Evolutionary conservation across 1,140 invertebrate genomes (phyloP), one percentile per base, ranked within the genome.

Genomic region (Drosophila sturtevanti): DNA sequence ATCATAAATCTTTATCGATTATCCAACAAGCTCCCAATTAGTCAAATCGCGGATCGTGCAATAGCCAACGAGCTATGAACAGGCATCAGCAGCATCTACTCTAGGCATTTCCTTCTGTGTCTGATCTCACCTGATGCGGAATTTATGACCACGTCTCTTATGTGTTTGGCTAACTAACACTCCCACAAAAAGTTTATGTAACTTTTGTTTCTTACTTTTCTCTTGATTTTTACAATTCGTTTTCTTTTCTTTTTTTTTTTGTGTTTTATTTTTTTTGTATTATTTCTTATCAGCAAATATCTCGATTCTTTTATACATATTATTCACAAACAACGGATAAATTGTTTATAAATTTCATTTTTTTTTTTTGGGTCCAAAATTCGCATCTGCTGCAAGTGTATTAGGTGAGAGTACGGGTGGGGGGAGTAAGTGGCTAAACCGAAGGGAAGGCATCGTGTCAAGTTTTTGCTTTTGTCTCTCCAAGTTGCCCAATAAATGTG

Each of bases 401-500:
- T 31, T 10, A 56, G n/a, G 54, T 55, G 31, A 34, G 52, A 18
- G 52, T 10, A 44, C 18, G 41, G 14, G 14, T 18, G 31, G 16
- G 54, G n/a, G 24, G 52, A 55, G 6, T 6, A 24, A n/a, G n/a
- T n/a, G 14, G 14, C 14, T 24, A 24, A 24, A 1, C 4, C 4
- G 4, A 24, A 2, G 27, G 27, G 5, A 6, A 31, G 27, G 4
- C 9, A 9, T 18, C 27, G 54, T 56, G 54, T 56, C 54, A 75
- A 87, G 82, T 71, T 73, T 24, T 35, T 79, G 79, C 81, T 82
- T 86, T 86, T 86, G 81, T 86, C 81, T 87, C 58, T 64, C 24
- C 66, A 65, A 70, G 82, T 86, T 87, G 75, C 68, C 81, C 82
- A 86, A 86, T 86, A 86, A 87, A 86, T 86, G 81, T 86, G 81